Base-by-base conservation (phyloP, 2,797 vertebrate species). In the Enteromius thamalakanensis region DNA sequence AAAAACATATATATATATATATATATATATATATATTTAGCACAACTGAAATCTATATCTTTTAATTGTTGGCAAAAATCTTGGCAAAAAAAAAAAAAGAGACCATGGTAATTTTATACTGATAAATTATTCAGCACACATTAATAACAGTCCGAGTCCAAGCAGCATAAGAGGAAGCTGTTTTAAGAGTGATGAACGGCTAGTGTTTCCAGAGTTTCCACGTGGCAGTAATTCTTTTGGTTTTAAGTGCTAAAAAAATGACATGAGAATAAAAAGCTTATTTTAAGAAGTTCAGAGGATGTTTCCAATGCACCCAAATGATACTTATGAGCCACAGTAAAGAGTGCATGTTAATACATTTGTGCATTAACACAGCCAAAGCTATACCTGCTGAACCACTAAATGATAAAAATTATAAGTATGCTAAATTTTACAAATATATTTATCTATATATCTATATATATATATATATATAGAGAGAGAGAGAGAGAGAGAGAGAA, bases 1-100 rank as follows among this genome's bases (percentile, higher is more conserved):
- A 26, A 93, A 93, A 92, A 32, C 0, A 32, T 4, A 34, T 34
- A 34, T 34, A 34, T 34, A 34, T 37, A 37, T 37, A 37, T 37
- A 37, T 37, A 37, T 37, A 37, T 37, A 37, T 6, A 37, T 6
- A 37, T 37, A 9, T 93, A 93, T 94, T 90, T 93, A 88, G 89
- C 90, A 93, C 92, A 88, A 89, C 92, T 92, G 93, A 94, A 94
- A 94, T 95, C 92, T 94, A 91, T 93, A 93, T 92, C 91, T 90
- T 94, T 95, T 95, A 95, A 95, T 94, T 95, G 93, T 92, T 92
- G 93, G 92, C 93, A 93, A 94, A 95, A 94, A 93, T 94, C 92
- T 93, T 91, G 92, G 71, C 14, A 45, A 45, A 40, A 40, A 42
- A 42, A 42, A 42, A 87, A 86, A 84, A 79, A 81, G 86, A 87